phyloP scores from a whole-genome alignment of 1,140 invertebrate genomes.

The Leptinotarsa undecemlineata region DNA sequence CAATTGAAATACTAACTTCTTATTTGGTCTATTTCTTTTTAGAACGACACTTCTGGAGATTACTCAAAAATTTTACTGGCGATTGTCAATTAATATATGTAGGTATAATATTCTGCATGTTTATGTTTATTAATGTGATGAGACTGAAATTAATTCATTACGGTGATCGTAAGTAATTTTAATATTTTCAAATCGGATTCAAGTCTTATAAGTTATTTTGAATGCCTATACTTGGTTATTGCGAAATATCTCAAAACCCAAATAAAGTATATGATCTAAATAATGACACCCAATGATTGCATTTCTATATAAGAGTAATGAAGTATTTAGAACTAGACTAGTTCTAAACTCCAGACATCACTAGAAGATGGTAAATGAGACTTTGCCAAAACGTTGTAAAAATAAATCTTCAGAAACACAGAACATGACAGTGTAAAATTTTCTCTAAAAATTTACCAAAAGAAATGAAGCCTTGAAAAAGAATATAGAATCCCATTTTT shows the following conservation, averaged over 20 bases:
- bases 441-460: no score
- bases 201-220: not conserved
- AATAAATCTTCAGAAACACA: no score
- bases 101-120: not conserved
- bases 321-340: no score
- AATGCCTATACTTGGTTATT: not conserved
- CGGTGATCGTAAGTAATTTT: not conserved
- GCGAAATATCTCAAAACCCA: not conserved
- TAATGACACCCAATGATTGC: not conserved
- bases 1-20: not conserved
- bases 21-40: conserved; percentile 11
- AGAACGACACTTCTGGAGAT: conserved; percentile 6
- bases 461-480: no score
- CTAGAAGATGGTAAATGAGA: no score
- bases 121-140: not conserved
- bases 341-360: no score
- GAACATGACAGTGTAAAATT: no score
- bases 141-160: no score
- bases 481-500: no score
- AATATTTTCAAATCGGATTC: not conserved
- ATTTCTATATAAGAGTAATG: no score
- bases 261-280: not conserved
- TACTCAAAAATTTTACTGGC: conserved; percentile 11
- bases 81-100: conserved; percentile 4
- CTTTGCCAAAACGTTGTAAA: no score